Percentiles rank a stretch among this genome's conserved stretches.
Conservation (phyloP, 2,113 vertebrate species). For the Vidua chalybeata region DNA sequence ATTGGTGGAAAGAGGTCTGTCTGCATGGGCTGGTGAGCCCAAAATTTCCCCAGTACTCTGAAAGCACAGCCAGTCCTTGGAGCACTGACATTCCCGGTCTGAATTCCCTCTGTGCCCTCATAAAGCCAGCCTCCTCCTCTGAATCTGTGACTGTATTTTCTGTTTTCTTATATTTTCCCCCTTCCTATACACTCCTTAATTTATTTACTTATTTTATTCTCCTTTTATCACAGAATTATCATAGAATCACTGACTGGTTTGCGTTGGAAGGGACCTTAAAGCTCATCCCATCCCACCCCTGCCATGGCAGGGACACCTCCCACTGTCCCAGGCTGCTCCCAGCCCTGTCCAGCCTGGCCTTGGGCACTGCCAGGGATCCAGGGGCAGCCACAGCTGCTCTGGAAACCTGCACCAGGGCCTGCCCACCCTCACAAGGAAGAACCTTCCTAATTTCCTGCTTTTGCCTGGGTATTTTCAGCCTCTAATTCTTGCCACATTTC, state of each 20-base stretch:
- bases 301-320: neutral
- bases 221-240: neutral
- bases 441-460: neutral
- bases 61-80: neutral
- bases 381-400: neutral
- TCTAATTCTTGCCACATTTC: conserved; percentile 41
- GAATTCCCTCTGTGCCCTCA: neutral
- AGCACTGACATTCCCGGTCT: neutral
- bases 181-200: neutral
- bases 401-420: neutral
- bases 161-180: neutral
- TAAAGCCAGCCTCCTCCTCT: neutral
- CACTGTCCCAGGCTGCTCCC: neutral
- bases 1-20: neutral
- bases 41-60: neutral
- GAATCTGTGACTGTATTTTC: neutral
- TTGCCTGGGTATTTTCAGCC: neutral
- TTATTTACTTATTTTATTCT: neutral
- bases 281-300: fast-evolving
- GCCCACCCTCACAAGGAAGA: fast-evolving
- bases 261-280: too few relatives aligned
- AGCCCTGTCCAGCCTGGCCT: fast-evolving
- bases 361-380: neutral
- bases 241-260: neutral
- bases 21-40: neutral